These are phyloP conservation scores for Schizaphis graminum DNA, from an alignment of 2,888 invertebrate genomes.

Conservation along the genomic window DNA sequence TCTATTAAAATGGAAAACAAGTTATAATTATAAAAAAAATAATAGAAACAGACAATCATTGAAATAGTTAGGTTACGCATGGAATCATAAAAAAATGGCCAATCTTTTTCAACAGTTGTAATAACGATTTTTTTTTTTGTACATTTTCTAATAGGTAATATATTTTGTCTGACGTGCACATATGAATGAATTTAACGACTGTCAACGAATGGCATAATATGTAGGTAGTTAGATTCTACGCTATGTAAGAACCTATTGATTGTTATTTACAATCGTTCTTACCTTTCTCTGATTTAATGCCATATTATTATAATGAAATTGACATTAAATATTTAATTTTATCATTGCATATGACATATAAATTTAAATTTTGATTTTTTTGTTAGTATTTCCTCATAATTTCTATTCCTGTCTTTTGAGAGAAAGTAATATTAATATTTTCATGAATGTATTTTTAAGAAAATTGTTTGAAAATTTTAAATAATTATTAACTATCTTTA, in stretches of 20 bases:
- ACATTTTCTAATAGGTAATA: neutral
- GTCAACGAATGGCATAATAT: neutral
- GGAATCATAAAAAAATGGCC: neutral
- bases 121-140: neutral
- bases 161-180: neutral
- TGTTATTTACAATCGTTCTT: neutral
- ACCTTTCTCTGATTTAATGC: conserved; percentile 31
- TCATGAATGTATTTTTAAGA: neutral
- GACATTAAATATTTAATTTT: conserved; percentile 13
- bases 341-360: neutral
- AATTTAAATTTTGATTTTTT: conserved; percentile 33
- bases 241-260: neutral
- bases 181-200: neutral
- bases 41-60: neutral
- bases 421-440: conserved; percentile 39
- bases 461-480: neutral
- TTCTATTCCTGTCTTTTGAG: neutral
- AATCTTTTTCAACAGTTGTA: neutral
- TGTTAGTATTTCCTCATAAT: neutral
- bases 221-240: neutral
- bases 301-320: conserved; percentile 37
- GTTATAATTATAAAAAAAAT: neutral
- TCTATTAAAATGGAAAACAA: no score
- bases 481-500: neutral
- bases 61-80: neutral